Base-by-base conservation (phyloP, 2,797 vertebrate genomes). In the Amphiprion clarkii region DNA sequence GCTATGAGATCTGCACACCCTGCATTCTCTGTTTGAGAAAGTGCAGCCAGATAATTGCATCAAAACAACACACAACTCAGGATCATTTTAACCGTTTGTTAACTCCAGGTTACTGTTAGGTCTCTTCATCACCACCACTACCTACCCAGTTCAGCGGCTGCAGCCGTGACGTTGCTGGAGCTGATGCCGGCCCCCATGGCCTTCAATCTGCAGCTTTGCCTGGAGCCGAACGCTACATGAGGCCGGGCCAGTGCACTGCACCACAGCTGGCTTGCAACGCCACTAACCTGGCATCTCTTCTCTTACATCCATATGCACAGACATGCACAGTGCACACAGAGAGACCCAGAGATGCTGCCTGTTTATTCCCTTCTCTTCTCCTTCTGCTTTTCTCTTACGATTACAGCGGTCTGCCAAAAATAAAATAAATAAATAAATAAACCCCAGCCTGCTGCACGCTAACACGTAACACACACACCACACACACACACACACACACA, bases 131-230 rank as follows among this genome's bases (percentile, higher is more conserved):
- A 57, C 33, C 16, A 5, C 27, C 67, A 68, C 64, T 71, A 75
- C 77, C 86, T 89, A 91, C 89, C 89, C 79, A 76, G 74, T 79
- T 67, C 72, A 67, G 71, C 67, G 65, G 71, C 57, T 75, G 77
- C 71, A 57, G 82, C 79, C 48, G 46, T 82, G 74, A 76, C 2
- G 74, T 82, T 81, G 70, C 52, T 48, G 69, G 69, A 79, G 76
- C 78, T 82, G 83, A 61, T 13, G 57, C 64, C 11, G 79, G 81
- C 83, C 61, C 78, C 84, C 87, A 83, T 86, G 71, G 81, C 83
- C 78, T 72, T 74, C 76, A 67, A n/a, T 83, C 67, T 79, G 74
- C 68, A 62, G 73, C 58, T 61, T 29, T 46, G 72, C 78, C 79
- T 55, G 25, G 40, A 81, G 70, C 66, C 17, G 42, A 71, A 59